Base-by-base conservation (phyloP, 2,113 vertebrate species). In the Vombatus ursinus region DNA sequence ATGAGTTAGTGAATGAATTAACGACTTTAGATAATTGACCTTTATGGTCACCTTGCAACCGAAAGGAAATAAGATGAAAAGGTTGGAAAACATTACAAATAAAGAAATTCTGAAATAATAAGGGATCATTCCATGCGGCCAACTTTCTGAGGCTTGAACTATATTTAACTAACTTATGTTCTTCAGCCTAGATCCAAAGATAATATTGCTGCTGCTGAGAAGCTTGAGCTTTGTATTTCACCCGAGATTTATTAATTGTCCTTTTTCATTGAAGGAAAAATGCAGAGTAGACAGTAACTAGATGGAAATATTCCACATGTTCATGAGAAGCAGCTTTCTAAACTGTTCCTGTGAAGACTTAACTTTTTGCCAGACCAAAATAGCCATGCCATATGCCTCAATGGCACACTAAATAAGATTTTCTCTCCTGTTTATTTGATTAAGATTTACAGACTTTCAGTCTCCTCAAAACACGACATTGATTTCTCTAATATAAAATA, bases 201-300 rank as follows among this genome's bases (percentile, higher is more conserved):
- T 95, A 98, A 28, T 90, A 89, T 95, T 97, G 61, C 91, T 95
- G 96, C 92, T 91, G 93, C 94, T 96, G 68, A 93, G 92, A 95
- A 94, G 53, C 53, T 49, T 94, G 95, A 95, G 91, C 92, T 97
- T 93, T 97, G 49, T 94, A 57, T 96, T 95, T 68, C 93, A 96
- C 96, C 97, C 93, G 91, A 93, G 94, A 90, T 97, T 97, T 97
- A 97, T 98, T 98, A 97, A 98, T 98, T 98, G 97, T 97, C 93
- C 94, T 95, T 16, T 97, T 98, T 97, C 97, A 97, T 96, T 97
- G 97, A 98, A 91, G 95, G n/a, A 95, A 97, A 97, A 98, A 96
- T 97, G 96, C 96, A 96, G 92, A 97, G 92, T 96, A 96, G 93
- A 96, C 96, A 92, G 50, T 89, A 94, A 95, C 90, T 95, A 95